These are phyloP conservation scores for Chlorodrepanis virens DNA, from an alignment of 2,113 vertebrate genomes.

Conservation along the genomic window DNA sequence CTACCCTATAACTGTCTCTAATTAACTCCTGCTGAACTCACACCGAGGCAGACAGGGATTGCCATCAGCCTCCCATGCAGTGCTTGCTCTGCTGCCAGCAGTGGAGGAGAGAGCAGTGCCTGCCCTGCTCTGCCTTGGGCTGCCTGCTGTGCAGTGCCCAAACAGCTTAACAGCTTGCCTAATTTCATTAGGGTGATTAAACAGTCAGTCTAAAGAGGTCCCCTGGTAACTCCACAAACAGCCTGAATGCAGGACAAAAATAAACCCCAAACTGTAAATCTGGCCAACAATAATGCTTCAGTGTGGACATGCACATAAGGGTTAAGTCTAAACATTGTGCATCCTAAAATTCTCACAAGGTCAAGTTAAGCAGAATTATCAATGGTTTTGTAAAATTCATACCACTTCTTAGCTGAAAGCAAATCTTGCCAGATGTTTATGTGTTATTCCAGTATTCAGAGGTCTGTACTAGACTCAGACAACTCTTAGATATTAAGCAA, in stretches of 20 bases:
- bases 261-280: not conserved
- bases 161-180: not conserved
- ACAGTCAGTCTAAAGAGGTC: not conserved
- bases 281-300: not conserved
- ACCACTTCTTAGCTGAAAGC: not conserved
- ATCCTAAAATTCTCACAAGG: not conserved
- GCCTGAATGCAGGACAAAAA: not conserved
- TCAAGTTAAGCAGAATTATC: not conserved
- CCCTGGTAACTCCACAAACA: not conserved
- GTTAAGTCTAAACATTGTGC: fast-evolving
- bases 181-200: not conserved
- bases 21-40: not conserved
- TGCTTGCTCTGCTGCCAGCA: not conserved
- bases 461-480: not conserved
- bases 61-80: fast-evolving
- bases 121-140: not conserved
- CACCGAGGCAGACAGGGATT: fast-evolving
- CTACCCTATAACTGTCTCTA: not conserved
- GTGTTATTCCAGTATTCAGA: not conserved
- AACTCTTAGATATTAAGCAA: not conserved
- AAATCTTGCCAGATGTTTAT: not conserved
- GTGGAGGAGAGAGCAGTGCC: not conserved
- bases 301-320: not conserved
- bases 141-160: fast-evolving
- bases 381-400: not conserved